Conservation (phyloP, 2,797 vertebrate genomes). For the Enteromius mattozi region DNA sequence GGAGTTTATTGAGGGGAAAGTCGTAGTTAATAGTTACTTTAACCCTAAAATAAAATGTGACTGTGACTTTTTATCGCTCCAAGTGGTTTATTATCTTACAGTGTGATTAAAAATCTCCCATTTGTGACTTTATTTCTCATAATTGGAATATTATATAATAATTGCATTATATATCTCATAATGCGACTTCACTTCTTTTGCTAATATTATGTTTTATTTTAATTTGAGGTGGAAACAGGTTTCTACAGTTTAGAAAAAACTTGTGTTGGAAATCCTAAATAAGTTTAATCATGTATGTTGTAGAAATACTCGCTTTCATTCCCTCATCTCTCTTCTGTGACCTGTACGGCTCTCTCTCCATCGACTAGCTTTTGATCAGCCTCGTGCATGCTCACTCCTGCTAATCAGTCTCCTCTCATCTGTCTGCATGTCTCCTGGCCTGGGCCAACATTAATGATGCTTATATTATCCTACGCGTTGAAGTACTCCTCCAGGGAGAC, state of each 20-base stretch:
- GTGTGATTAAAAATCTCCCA: not conserved
- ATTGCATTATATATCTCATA: not conserved
- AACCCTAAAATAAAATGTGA: not conserved
- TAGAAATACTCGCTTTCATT: not conserved
- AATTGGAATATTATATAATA: not conserved
- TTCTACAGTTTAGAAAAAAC: not conserved
- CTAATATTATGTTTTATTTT: not conserved
- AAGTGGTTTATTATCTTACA: not conserved
- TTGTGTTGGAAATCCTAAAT: not conserved
- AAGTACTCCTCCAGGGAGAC: slow-evolving; percentile 13
- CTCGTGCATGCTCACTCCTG: slow-evolving; percentile 13
- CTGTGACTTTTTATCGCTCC: not conserved
- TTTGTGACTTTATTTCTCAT: not conserved
- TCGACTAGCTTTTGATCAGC: slow-evolving; percentile 10
- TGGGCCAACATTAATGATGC: slow-evolving; percentile 20
- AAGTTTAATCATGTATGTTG: not conserved
- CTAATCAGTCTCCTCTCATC: slow-evolving; percentile 11
- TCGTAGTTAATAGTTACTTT: not conserved
- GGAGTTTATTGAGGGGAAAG: not conserved
- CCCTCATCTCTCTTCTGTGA: not conserved
- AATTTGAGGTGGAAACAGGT: not conserved
- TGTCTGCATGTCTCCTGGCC: slow-evolving; percentile 14
- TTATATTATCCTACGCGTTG: not conserved
- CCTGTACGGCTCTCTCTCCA: not conserved
- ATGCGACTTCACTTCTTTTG: not conserved